Evolutionary conservation across 2,797 vertebrate species (phyloP), one percentile per base, ranked within the genome.

Genomic region (Podarcis lilfordi): DNA sequence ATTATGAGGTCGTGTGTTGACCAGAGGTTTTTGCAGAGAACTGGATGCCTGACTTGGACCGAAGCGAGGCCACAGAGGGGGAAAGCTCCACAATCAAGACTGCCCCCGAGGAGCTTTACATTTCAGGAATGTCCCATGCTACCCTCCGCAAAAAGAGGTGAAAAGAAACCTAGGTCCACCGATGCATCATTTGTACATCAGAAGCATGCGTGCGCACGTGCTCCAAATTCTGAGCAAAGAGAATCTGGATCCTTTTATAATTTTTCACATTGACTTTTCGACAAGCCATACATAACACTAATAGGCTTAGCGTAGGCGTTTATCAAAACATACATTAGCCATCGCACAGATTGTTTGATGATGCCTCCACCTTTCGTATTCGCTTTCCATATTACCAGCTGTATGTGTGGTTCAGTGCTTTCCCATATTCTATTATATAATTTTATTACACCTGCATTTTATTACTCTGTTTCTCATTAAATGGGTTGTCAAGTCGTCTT

Each of bases 11-110:
- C 71, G 77, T 27, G 40, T 80, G 25, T 82, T 82, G 61, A 78
- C n/a, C 32, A 85, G 32, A 3, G 77, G 11, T 29, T 61, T 37
- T 91, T 85, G 71, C 17, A 83, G 0, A 8, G 76, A 88, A 25
- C 88, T 79, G 40, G 81, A 40, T 37, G 74, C 19, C 88, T 23
- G 10, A 71, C 5, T 80, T 82, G 15, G 35, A 40, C 37, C 3
- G 21, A 90, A 87, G 27, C 1, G 0, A 85, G 64, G 35, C n/a
- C n/a, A 86, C 79, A 79, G 55, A 82, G 0, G 0, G 50, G 89
- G 29, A 77, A 72, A 66, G 45, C 2, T 90, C 92, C 86, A 55
- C 61, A 77, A 85, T 5, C 27, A 72, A 90, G 37, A 64, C 23
- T n/a, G n/a, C 25, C 23, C 83, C 35, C 2, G 25, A 74, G 74